Base-by-base conservation (phyloP, 1,140 invertebrate genomes). In the Temnothorax curvispinosus region DNA sequence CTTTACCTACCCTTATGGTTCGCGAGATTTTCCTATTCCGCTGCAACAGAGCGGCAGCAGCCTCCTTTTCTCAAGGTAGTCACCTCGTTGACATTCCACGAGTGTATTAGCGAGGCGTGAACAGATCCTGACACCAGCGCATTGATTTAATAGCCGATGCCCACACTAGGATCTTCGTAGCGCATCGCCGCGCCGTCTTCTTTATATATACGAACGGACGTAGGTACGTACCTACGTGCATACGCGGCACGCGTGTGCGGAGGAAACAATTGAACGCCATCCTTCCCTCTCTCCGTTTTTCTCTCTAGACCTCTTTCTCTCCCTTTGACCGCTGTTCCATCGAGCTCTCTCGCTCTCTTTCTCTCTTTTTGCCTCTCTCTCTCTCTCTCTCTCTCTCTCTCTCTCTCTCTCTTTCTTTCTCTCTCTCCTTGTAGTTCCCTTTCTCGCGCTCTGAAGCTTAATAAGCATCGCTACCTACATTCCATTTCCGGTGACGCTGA, bases 391-490 rank as follows among this genome's bases (percentile, higher is more conserved):
- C 64, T 81, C 60, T 84, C 84, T 81, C 54, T 81, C 52, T 85
- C 58, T 75, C 21, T 27, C 72, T 54, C n/a, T 65, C n/a, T 65
- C 75, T 88, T 50, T 60, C 69, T 82, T 58, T 80, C 27, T 86
- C 35, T 75, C 38, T 84, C 41, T 67, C 44, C 60, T 32, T 85
- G 32, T 44, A 13, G 74, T 38, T 47, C 41, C 27, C 71, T 80
- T 35, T 60, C 80, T 35, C 69, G 80, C 56, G 13, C 75, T 87
- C 86, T 82, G 76, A 91, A 93, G 93, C 94, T 94, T 95, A 95
- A 95, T 95, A 95, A 95, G 93, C 93, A 94, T 91, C 91, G 93
- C 94, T 95, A 95, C 95, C 95, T 95, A 95, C 95, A 94, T 95
- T 95, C 93, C 94, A 95, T 95, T 95, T 95, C 95, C 94, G 94